Evolutionary conservation across 2,888 invertebrate species (phyloP).

Genomic region (Caenorhabditis japonica): DNA sequence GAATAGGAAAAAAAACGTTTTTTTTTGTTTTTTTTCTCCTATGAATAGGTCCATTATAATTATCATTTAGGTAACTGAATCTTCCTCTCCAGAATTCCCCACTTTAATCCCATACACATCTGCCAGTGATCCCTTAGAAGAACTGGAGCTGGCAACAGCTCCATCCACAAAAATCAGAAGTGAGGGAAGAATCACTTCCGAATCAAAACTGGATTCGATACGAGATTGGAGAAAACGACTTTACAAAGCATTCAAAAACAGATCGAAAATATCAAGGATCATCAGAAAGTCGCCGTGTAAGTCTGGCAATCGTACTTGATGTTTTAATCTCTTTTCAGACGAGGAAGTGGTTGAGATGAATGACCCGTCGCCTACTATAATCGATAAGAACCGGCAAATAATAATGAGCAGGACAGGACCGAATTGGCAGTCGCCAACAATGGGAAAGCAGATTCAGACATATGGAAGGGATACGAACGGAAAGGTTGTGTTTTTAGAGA

Average conservation of each 20-base stretch:
- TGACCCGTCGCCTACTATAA: constrained; percentile 35
- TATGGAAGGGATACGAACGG: constrained; percentile 55
- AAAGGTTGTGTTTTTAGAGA: constrained; percentile 19
- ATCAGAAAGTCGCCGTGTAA: constrained; percentile 33
- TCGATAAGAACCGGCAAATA: constrained; percentile 60
- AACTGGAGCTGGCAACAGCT: constrained; percentile 15
- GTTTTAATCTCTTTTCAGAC: constrained; percentile 15
- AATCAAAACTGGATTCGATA: constrained; percentile 52
- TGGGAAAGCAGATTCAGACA: constrained; percentile 44
- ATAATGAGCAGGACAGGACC: constrained; percentile 51
- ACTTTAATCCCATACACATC: constrained; percentile 22
- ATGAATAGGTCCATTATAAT: background rate
- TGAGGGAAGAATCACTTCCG: constrained; percentile 43
- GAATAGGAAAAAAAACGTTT: too few species aligned
- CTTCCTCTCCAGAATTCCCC: constrained; percentile 10
- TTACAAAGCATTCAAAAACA: constrained; percentile 68
- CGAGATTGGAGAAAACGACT: constrained; percentile 68
- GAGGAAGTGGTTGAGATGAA: constrained; percentile 47
- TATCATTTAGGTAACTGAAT: constrained; percentile 22
- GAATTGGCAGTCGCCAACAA: constrained; percentile 37
- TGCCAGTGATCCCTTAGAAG: constrained; percentile 11
- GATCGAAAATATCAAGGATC: constrained; percentile 35
- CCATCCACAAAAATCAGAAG: constrained; percentile 34
- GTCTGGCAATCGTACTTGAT: background rate
- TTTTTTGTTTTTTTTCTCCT: too few species aligned